These are phyloP conservation scores for Betta splendens DNA, from an alignment of 2,797 vertebrate genomes.

Conservation along the genomic window DNA sequence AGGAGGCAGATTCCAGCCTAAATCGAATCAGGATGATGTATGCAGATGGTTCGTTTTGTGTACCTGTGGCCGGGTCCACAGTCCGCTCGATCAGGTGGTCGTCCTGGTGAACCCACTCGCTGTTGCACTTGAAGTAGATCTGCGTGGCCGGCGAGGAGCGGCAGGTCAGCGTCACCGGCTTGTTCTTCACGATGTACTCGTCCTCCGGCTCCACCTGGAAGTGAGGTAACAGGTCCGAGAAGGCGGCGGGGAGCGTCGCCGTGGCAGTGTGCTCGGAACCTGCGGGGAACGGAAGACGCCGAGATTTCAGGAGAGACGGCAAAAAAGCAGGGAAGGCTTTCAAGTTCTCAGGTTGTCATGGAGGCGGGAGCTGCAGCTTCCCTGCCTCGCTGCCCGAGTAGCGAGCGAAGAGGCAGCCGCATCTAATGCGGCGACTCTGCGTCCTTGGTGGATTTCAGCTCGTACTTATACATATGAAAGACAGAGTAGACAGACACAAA, in stretches of 20 bases:
- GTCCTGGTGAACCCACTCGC: slow-evolving; percentile 98
- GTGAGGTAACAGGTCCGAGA: slow-evolving; percentile 92
- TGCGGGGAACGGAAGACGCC: slow-evolving; percentile 49
- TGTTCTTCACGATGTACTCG: slow-evolving; percentile 98
- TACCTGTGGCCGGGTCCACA: slow-evolving; percentile 89
- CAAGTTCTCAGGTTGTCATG: slow-evolving; percentile 43
- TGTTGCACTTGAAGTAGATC: slow-evolving; percentile 99
- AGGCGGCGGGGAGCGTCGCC: slow-evolving; percentile 85
- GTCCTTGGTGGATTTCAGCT: slow-evolving; percentile 41
- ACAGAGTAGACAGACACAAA: slow-evolving; percentile 27
- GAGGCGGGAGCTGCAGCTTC: slow-evolving; percentile 18
- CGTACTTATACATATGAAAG: slow-evolving; percentile 31
- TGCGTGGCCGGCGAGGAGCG: slow-evolving; percentile 95
- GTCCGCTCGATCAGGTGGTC: slow-evolving; percentile 92
- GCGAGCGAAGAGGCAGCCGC: slow-evolving; percentile 21
- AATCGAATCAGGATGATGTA: not conserved
- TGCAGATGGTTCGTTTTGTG: not conserved
- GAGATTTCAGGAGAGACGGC: slow-evolving; percentile 25
- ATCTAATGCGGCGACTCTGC: slow-evolving; percentile 30
- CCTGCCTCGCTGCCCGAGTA: slow-evolving; percentile 6
- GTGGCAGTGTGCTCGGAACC: slow-evolving; percentile 92
- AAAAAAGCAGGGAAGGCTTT: slow-evolving; percentile 22
- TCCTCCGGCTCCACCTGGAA: slow-evolving; percentile 96
- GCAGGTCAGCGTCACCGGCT: slow-evolving; percentile 93
- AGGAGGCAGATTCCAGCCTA: not conserved